Evolutionary conservation across 2,797 vertebrate species (phyloP).

Genomic region (Phylloscopus collybita): DNA sequence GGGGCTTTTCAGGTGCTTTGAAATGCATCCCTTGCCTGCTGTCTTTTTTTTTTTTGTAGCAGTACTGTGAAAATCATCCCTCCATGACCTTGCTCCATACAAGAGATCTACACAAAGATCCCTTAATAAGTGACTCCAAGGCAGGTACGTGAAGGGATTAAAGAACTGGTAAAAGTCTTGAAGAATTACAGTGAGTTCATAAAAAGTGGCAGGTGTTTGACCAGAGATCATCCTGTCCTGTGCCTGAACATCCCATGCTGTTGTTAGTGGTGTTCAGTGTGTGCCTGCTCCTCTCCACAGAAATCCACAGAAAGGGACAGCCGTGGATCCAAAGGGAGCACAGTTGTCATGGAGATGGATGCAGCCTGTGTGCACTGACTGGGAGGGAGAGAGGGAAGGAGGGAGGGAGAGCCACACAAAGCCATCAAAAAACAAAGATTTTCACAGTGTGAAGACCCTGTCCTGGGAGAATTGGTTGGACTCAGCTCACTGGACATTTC

Average conservation of each 20-base stretch:
- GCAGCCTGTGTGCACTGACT: not conserved
- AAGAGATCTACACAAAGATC: not conserved
- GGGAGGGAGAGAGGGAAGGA: not conserved
- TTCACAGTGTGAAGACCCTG: not conserved
- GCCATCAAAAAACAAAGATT: not conserved
- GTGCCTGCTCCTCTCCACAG: not conserved
- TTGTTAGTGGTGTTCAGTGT: rapidly evolving
- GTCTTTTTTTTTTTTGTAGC: not conserved
- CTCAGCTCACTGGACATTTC: not conserved
- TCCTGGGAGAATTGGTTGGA: not conserved
- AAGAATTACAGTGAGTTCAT: not conserved
- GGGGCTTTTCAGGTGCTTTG: slow-evolving; percentile 6
- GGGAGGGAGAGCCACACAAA: not conserved
- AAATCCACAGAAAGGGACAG: not conserved
- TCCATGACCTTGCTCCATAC: not conserved
- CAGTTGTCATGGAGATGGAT: slow-evolving; percentile 23
- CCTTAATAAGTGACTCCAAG: not conserved
- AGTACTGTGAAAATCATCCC: not conserved
- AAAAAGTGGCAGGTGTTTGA: not conserved
- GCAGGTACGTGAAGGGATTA: not conserved
- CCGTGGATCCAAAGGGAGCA: not conserved
- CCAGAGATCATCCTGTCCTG: not conserved
- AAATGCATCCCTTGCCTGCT: not conserved
- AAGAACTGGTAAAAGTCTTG: not conserved
- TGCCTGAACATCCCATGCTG: not conserved